Conservation (phyloP, 2,797 vertebrate genomes). For the Gouania willdenowi region DNA sequence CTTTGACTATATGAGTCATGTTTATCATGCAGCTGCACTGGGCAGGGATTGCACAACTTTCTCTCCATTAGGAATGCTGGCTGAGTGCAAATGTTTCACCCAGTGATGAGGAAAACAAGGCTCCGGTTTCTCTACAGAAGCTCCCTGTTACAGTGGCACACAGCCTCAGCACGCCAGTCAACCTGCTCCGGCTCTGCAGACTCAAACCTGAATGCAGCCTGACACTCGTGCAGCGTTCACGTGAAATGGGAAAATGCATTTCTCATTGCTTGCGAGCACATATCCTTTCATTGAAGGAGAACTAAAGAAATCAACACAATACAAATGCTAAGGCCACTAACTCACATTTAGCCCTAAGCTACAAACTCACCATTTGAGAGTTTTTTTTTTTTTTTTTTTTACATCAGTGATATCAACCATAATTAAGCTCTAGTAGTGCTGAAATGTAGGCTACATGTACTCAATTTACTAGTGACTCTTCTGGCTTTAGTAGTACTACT, state of each 20-base stretch:
- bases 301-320: constrained; percentile 43
- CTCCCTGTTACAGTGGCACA: constrained; percentile 15
- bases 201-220: background rate
- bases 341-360: constrained; percentile 2
- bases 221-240: background rate
- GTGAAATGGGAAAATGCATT: background rate
- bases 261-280: constrained; percentile 2
- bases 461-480: no score
- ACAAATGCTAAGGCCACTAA: constrained; percentile 41
- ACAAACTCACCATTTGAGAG: constrained; percentile 3
- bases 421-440: no score
- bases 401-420: no score
- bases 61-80: constrained; percentile 51
- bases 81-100: constrained; percentile 61
- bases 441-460: no score
- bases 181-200: background rate
- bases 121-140: constrained; percentile 37
- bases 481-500: no score
- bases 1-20: constrained; percentile 76
- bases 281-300: constrained; percentile 19
- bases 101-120: constrained; percentile 45
- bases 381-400: background rate
- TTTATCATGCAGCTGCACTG: constrained; percentile 63
- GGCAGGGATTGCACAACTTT: constrained; percentile 60
- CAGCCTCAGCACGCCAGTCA: background rate